Evolutionary conservation across 37 sponge, comb jelly and placozoan genomes (phyloP).

Genomic region (Ianthella basta): DNA sequence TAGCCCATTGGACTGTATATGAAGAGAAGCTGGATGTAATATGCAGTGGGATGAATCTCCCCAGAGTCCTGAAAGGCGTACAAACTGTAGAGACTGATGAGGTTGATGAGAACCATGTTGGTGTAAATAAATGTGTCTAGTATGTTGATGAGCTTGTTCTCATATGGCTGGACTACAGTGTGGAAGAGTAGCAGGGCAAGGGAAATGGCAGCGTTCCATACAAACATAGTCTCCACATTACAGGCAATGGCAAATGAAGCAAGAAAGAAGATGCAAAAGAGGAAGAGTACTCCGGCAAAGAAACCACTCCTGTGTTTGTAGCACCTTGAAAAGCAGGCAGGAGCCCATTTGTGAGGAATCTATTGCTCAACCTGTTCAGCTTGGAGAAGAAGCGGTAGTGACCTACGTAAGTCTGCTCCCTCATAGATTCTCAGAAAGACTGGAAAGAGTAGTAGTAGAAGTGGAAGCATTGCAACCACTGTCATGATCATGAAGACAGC

Average conservation of each 20-base stretch:
- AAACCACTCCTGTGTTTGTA: constrained; percentile 61
- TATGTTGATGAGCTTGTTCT: constrained; percentile 47
- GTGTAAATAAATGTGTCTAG: constrained; percentile 57
- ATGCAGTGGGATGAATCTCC: neutral
- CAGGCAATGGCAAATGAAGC: constrained; percentile 49
- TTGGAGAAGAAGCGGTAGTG: neutral
- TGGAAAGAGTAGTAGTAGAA: constrained; percentile 45
- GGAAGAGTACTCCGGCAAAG: constrained; percentile 76
- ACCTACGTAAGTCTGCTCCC: constrained; percentile 4
- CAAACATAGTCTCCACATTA: neutral
- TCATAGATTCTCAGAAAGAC: neutral
- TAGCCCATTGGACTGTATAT: constrained; percentile 33
- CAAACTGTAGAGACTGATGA: constrained; percentile 46
- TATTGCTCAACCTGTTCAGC: neutral
- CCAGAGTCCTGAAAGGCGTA: neutral
- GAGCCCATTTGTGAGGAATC: constrained; percentile 33
- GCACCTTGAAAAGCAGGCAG: constrained; percentile 69
- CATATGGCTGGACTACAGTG: constrained; percentile 57
- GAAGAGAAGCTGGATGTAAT: constrained; percentile 33
- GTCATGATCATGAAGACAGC: constrained; percentile 7
- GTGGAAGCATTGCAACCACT: constrained; percentile 47
- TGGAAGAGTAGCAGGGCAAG: constrained; percentile 33
- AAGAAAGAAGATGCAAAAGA: constrained; percentile 46
- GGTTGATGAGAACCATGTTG: constrained; percentile 27
- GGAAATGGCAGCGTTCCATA: constrained; percentile 31